Evolutionary conservation across 2,888 invertebrate genomes (phyloP).

Genomic region (Orchesellides sinensis): DNA sequence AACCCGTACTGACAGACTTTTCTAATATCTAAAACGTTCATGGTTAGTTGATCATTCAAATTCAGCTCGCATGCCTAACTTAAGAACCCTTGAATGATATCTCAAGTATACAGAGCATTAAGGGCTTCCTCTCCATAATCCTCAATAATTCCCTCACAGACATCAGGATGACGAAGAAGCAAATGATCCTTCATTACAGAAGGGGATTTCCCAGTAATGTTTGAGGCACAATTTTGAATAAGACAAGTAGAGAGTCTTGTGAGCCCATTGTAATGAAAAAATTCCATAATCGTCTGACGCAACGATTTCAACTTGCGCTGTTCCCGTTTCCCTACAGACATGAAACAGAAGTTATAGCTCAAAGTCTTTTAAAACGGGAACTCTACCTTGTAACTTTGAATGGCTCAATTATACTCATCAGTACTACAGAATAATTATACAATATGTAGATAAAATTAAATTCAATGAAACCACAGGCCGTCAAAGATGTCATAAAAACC

Average conservation of each 20-base stretch:
- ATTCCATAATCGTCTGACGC: conserved; percentile 34
- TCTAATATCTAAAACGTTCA: too few relatives aligned
- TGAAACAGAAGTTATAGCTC: background rate
- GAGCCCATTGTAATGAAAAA: conserved; percentile 45
- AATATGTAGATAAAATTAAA: too few relatives aligned
- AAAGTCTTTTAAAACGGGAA: too few relatives aligned
- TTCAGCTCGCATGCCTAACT: too few relatives aligned
- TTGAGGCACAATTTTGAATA: conserved; percentile 33
- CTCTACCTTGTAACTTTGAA: too few relatives aligned
- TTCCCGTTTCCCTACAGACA: conserved; percentile 6
- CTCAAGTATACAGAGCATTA: background rate
- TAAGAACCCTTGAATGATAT: background rate
- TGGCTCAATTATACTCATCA: too few relatives aligned
- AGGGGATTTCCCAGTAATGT: conserved; percentile 42
- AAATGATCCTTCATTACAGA: conserved; percentile 55
- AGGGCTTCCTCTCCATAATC: conserved; percentile 38
- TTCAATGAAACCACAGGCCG: too few relatives aligned
- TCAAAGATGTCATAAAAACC: too few relatives aligned
- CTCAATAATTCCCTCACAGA: conserved; percentile 27
- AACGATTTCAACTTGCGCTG: conserved; percentile 35
- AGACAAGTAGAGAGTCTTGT: conserved; percentile 47
- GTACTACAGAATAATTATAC: too few relatives aligned
- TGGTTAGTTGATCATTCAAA: too few relatives aligned
- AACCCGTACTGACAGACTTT: too few relatives aligned
- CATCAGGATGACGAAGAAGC: conserved; percentile 28